Percentiles rank a stretch among this genome's conserved stretches.
Evolutionary conservation across 2,888 invertebrate species (phyloP).

Genomic region (Drosophila bunnanda): DNA sequence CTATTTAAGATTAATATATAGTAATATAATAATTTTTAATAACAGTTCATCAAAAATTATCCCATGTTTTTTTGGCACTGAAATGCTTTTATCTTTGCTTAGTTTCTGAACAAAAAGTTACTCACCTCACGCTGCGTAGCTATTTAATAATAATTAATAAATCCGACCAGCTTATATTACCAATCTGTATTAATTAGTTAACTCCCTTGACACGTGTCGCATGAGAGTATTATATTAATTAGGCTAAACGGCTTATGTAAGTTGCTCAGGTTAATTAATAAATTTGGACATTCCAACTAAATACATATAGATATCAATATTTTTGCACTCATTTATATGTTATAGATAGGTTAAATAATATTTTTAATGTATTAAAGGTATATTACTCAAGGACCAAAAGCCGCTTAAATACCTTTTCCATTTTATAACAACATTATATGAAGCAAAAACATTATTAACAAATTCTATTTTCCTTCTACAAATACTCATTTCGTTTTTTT

Average conservation of each 20-base stretch:
- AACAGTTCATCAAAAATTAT: too few relatives aligned
- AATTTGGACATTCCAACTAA: background rate
- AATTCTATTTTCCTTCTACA: background rate
- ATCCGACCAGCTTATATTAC: conserved; percentile 1
- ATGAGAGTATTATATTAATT: background rate
- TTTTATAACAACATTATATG: too few relatives aligned
- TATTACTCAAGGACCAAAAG: background rate
- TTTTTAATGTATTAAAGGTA: background rate
- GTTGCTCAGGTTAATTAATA: background rate
- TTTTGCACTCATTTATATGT: too few relatives aligned
- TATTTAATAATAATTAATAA: conserved; percentile 14
- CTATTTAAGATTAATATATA: too few relatives aligned
- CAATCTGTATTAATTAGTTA: conserved; percentile 6
- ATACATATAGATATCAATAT: background rate
- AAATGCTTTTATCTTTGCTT: background rate
- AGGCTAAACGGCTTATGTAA: conserved; percentile 1
- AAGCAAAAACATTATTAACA: background rate
- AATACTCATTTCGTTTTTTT: background rate
- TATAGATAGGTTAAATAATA: background rate
- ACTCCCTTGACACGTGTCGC: background rate
- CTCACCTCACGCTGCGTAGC: background rate
- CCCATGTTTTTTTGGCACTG: too few relatives aligned
- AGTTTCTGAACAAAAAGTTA: background rate
- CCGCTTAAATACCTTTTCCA: background rate
- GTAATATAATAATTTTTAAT: too few relatives aligned